phyloP scores from a whole-genome alignment of 2,888 invertebrate genomes.

The Punctoribates punctum region DNA sequence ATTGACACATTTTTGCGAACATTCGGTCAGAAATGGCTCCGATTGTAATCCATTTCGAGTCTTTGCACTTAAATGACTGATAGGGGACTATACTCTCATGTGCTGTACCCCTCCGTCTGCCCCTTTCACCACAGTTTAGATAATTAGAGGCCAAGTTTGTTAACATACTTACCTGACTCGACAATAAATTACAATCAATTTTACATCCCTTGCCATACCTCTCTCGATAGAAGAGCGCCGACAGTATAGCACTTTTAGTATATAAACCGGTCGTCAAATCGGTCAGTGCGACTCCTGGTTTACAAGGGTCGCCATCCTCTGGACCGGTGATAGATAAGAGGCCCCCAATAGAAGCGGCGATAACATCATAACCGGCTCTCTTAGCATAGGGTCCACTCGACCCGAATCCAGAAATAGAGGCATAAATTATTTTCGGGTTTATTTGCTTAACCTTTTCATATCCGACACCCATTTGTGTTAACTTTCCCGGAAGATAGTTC shows the following conservation, averaged over 20 bases:
- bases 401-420: slow-evolving; percentile 91
- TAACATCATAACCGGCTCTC: slow-evolving; percentile 93
- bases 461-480: slow-evolving; percentile 70
- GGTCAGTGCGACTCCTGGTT: slow-evolving; percentile 87
- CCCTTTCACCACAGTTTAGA: slow-evolving; percentile 75
- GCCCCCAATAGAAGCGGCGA: slow-evolving; percentile 88
- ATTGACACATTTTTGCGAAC: slow-evolving; percentile 67
- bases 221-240: slow-evolving; percentile 73
- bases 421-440: slow-evolving; percentile 80
- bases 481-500: slow-evolving; percentile 88
- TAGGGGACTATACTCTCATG: slow-evolving; percentile 94
- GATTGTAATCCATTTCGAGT: slow-evolving; percentile 73
- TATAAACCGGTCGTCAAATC: slow-evolving; percentile 90
- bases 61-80: slow-evolving; percentile 76
- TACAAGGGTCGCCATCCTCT: slow-evolving; percentile 74
- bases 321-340: slow-evolving; percentile 84
- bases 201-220: slow-evolving; percentile 80
- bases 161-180: slow-evolving; percentile 77
- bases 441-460: slow-evolving; percentile 67
- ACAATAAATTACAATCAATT: slow-evolving; percentile 88
- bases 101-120: slow-evolving; percentile 80
- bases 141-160: slow-evolving; percentile 86
- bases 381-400: slow-evolving; percentile 75
- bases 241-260: slow-evolving; percentile 89
- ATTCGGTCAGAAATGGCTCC: slow-evolving; percentile 82